These are phyloP conservation scores for Teleogryllus oceanicus DNA, from an alignment of 2,888 invertebrate species.

Conservation along the genomic window DNA sequence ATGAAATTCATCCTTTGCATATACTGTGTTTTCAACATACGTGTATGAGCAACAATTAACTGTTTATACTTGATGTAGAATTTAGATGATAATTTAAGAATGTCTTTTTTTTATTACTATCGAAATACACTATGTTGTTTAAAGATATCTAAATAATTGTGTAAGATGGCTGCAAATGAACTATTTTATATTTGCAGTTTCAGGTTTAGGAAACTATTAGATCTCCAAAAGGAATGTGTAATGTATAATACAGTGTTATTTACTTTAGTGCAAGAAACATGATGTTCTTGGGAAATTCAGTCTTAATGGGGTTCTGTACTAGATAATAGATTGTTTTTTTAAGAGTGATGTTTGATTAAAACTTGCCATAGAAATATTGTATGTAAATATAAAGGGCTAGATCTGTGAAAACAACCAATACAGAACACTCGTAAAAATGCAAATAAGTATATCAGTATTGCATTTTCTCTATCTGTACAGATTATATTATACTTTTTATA, in stretches of 20 bases:
- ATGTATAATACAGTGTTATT: conserved; percentile 18
- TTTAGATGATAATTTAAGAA: not conserved
- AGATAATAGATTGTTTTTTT: conserved; percentile 18
- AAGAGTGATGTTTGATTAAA: conserved; percentile 9
- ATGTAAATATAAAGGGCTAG: not conserved
- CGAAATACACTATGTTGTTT: conserved; percentile 18
- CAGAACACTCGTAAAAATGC: not conserved
- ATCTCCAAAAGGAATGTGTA: conserved; percentile 10
- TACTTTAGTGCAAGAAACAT: conserved; percentile 6
- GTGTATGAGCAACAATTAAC: conserved; percentile 1
- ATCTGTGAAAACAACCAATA: not conserved
- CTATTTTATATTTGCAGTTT: not conserved
- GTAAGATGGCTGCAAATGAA: not conserved
- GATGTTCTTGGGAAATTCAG: conserved; percentile 8
- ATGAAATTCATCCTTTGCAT: conserved; percentile 5
- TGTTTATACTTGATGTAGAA: conserved; percentile 10
- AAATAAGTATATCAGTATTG: conserved; percentile 24
- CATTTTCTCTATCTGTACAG: conserved; percentile 29
- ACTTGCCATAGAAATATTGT: conserved; percentile 11
- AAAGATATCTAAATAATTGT: not conserved
- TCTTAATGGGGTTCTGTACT: conserved; percentile 7
- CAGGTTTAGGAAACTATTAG: conserved; percentile 12
- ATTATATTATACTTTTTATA: conserved; percentile 28
- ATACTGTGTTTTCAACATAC: conserved; percentile 18
- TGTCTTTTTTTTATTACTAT: conserved; percentile 18